These are phyloP conservation scores for Ormyrus nitidulus DNA, from an alignment of 2,888 invertebrate genomes.

Conservation along the genomic window DNA sequence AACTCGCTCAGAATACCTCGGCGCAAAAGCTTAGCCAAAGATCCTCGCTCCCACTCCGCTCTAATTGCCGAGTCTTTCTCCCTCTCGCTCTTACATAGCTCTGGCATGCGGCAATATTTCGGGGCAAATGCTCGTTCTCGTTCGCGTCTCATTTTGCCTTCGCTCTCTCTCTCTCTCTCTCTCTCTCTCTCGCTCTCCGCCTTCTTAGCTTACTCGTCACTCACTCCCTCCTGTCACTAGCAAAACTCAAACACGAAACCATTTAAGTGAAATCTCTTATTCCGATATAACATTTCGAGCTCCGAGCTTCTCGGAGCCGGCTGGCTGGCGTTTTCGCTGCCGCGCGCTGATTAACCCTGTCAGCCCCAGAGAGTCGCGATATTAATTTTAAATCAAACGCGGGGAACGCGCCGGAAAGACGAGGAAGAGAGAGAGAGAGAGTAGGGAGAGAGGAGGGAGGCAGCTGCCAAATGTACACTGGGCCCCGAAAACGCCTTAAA, in stretches of 20 bases:
- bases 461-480: conserved; percentile 49
- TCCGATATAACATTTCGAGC: conserved; percentile 71
- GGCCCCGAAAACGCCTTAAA: conserved; percentile 52
- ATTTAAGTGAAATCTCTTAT: conserved; percentile 76
- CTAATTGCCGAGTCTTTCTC: not conserved
- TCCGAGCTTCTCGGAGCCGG: not conserved
- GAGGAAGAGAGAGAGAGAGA: conserved; percentile 20
- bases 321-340: conserved; percentile 61
- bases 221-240: conserved; percentile 72
- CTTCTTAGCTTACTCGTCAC: not conserved
- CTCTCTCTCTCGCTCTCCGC: conserved; percentile 50
- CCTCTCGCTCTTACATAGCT: conserved; percentile 2
- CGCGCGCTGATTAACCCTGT: conserved; percentile 74
- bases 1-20: no score
- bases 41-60: no score
- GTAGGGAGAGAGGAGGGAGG: not conserved
- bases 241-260: conserved; percentile 76
- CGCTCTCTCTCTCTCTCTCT: conserved; percentile 53
- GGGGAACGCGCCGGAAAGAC: conserved; percentile 34
- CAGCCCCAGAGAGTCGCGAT: conserved; percentile 74
- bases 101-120: conserved; percentile 18
- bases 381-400: conserved; percentile 74
- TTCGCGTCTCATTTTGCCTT: conserved; percentile 42
- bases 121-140: conserved; percentile 15
- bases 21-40: no score